These are phyloP conservation scores for Lagopus leucura DNA, from an alignment of 2,113 vertebrate genomes.

Conservation along the genomic window DNA sequence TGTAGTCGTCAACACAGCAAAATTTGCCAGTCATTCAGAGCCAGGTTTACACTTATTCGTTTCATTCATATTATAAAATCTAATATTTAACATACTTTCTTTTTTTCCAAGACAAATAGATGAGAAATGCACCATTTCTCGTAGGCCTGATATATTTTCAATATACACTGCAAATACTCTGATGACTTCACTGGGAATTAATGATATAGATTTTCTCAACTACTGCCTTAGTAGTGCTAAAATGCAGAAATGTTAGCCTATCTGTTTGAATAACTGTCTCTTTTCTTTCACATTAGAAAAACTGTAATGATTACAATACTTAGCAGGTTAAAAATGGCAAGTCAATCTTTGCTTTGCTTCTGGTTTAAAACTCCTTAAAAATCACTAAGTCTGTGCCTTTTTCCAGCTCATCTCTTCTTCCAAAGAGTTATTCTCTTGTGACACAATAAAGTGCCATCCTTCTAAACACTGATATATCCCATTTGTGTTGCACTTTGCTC, in stretches of 20 bases:
- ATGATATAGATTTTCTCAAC: background rate
- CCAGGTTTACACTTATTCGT: background rate
- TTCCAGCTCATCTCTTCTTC: background rate
- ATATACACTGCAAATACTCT: background rate
- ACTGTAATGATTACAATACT: constrained; percentile 4
- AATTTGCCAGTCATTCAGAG: background rate
- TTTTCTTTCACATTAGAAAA: constrained; percentile 28
- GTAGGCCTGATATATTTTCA: background rate
- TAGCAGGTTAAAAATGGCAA: constrained; percentile 51
- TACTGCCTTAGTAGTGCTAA: background rate
- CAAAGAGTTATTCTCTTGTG: background rate
- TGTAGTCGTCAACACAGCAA: background rate
- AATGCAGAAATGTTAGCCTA: background rate
- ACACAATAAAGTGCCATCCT: background rate
- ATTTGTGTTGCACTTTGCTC: background rate
- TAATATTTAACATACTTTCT: background rate
- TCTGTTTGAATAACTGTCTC: constrained; percentile 22
- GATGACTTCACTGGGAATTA: background rate
- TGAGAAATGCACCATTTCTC: background rate
- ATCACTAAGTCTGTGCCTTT: background rate
- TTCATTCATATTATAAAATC: background rate
- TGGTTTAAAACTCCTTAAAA: constrained; percentile 29
- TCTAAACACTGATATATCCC: background rate
- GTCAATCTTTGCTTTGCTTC: background rate
- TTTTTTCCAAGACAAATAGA: background rate